Evolutionary conservation across 2,113 vertebrate genomes (phyloP).

Genomic region (Rhinolophus sinicus): DNA sequence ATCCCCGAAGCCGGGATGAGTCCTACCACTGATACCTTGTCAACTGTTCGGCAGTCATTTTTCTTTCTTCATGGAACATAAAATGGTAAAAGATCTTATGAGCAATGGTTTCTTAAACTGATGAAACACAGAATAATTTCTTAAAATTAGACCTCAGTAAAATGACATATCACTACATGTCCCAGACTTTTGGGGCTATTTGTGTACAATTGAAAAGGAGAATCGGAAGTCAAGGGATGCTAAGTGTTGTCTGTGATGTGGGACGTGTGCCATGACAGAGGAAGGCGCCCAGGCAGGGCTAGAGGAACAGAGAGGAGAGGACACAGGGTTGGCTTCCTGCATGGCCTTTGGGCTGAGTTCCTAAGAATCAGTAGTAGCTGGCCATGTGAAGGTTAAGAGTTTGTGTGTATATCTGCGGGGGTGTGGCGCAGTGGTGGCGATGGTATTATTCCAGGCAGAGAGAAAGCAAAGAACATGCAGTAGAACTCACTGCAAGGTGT

Average conservation of each 20-base stretch:
- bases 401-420: not conserved
- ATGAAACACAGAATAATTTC: not conserved
- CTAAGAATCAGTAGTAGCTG: not conserved
- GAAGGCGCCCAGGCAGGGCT: not conserved
- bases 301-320: not conserved
- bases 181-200: not conserved
- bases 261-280: not conserved
- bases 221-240: not conserved
- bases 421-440: no score
- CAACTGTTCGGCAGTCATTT: not conserved
- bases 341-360: not conserved
- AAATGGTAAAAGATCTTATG: not conserved
- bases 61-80: conserved; percentile 30
- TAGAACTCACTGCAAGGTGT: not conserved
- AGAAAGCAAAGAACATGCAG: not conserved
- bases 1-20: not conserved
- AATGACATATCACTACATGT: not conserved
- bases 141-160: not conserved
- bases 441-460: not conserved
- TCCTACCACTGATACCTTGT: not conserved
- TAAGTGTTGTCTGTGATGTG: not conserved
- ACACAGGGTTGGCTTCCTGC: not conserved
- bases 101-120: not conserved
- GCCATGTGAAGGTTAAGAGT: not conserved
- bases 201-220: not conserved